Conservation (phyloP, 2,888 invertebrate species). For the Isotomurus palustris region DNA sequence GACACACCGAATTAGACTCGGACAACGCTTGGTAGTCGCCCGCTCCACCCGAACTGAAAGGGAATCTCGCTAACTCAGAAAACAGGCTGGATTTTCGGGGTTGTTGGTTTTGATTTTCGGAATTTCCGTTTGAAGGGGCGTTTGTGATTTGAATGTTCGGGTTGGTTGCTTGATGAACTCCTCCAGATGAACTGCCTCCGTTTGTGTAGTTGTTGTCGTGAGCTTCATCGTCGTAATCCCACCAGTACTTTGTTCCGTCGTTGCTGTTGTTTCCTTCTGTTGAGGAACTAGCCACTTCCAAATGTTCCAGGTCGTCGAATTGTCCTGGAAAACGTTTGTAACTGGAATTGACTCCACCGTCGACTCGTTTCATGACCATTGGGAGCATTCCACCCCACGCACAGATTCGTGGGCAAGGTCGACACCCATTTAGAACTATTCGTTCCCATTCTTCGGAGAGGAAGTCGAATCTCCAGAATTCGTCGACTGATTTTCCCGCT, state of each 20-base stretch:
- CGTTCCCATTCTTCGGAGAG: slow-evolving; percentile 72
- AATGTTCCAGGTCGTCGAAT: too few species aligned
- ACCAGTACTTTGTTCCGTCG: background rate
- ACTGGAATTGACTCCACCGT: too few species aligned
- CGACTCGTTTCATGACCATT: background rate
- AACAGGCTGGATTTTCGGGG: background rate
- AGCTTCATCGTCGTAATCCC: background rate
- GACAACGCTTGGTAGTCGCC: background rate
- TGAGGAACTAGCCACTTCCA: too few species aligned
- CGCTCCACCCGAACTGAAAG: background rate
- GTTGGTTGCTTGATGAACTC: too few species aligned
- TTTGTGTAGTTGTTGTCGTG: too few species aligned
- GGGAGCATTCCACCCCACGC: slow-evolving; percentile 6
- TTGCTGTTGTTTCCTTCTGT: too few species aligned
- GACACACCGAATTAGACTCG: background rate
- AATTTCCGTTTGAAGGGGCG: too few species aligned
- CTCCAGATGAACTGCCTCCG: too few species aligned
- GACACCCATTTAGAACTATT: slow-evolving; percentile 56
- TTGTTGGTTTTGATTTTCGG: too few species aligned
- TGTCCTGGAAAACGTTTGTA: too few species aligned
- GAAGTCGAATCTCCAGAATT: slow-evolving; percentile 75
- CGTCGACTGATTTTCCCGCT: slow-evolving; percentile 65
- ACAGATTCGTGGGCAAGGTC: slow-evolving; percentile 21
- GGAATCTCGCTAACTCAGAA: background rate
- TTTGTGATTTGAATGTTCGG: too few species aligned